phyloP scores from a whole-genome alignment of 2,113 vertebrate species.

The Eonycteris spelaea region DNA sequence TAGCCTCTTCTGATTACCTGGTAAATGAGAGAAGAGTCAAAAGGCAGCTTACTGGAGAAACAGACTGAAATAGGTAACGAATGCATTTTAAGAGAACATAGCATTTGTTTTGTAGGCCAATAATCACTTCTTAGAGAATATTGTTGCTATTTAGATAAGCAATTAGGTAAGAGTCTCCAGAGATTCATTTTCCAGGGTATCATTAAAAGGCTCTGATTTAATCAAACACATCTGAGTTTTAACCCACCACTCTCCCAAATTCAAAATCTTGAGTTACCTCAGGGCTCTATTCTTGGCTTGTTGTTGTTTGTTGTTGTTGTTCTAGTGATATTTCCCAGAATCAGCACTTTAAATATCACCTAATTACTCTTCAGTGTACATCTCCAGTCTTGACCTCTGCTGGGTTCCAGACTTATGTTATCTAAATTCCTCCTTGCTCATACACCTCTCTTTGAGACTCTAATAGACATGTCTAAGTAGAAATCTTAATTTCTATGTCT shows the following conservation, averaged over 20 bases:
- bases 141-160: not conserved
- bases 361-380: not conserved
- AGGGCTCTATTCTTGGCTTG: not conserved
- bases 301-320: not conserved
- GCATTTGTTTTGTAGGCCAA: not conserved
- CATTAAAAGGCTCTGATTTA: not conserved
- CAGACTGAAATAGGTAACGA: not conserved
- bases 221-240: not conserved
- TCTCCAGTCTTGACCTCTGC: not conserved
- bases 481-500: constrained; percentile 3
- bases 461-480: not conserved
- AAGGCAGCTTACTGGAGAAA: not conserved
- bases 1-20: not conserved
- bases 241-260: not conserved
- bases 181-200: not conserved
- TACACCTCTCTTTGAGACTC: not conserved
- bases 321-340: not conserved
- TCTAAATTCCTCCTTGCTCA: not conserved
- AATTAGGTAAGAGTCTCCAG: not conserved
- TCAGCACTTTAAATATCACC: not conserved
- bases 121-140: not conserved
- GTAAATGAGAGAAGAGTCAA: not conserved
- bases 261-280: not conserved
- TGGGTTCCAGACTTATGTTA: not conserved
- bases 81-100: not conserved